These are phyloP conservation scores for Drosophila neocordata DNA, from an alignment of 1,140 invertebrate species.

Conservation along the genomic window DNA sequence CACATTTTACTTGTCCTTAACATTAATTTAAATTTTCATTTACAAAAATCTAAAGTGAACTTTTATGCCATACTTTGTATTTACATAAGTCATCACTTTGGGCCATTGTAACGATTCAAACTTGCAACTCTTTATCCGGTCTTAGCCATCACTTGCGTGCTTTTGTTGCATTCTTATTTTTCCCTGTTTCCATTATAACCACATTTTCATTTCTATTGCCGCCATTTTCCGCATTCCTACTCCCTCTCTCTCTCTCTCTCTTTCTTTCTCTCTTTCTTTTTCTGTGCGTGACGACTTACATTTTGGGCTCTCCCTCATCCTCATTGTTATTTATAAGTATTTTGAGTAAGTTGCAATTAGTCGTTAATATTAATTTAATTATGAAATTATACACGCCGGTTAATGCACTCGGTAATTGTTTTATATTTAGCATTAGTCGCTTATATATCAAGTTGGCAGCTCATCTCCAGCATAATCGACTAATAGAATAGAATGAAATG, in stretches of 20 bases:
- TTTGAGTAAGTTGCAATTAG: slow-evolving; percentile 49
- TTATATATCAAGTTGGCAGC: background rate
- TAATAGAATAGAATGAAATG: background rate
- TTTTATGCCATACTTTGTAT: slow-evolving; percentile 21
- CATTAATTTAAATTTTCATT: slow-evolving; percentile 72
- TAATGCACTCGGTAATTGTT: slow-evolving; percentile 57
- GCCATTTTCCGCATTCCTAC: slow-evolving; percentile 55
- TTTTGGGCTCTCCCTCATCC: slow-evolving; percentile 25
- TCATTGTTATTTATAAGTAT: slow-evolving; percentile 44
- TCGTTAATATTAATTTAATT: slow-evolving; percentile 75
- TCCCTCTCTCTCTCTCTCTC: slow-evolving; percentile 42
- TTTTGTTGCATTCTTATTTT: slow-evolving; percentile 35
- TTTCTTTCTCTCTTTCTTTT: background rate
- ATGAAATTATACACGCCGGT: slow-evolving; percentile 68
- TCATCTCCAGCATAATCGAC: background rate
- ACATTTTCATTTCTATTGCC: slow-evolving; percentile 4
- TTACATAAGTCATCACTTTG: slow-evolving; percentile 9
- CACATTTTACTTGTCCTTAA: slow-evolving; percentile 45
- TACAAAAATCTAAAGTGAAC: slow-evolving; percentile 45
- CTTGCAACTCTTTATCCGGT: slow-evolving; percentile 16
- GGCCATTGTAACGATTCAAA: background rate
- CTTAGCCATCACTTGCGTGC: slow-evolving; percentile 50
- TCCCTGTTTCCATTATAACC: slow-evolving; percentile 6
- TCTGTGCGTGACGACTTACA: slow-evolving; percentile 54
- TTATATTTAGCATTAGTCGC: slow-evolving; percentile 13